phyloP scores from a whole-genome alignment of 2,888 invertebrate genomes.

The Drosophila neotestacea region DNA sequence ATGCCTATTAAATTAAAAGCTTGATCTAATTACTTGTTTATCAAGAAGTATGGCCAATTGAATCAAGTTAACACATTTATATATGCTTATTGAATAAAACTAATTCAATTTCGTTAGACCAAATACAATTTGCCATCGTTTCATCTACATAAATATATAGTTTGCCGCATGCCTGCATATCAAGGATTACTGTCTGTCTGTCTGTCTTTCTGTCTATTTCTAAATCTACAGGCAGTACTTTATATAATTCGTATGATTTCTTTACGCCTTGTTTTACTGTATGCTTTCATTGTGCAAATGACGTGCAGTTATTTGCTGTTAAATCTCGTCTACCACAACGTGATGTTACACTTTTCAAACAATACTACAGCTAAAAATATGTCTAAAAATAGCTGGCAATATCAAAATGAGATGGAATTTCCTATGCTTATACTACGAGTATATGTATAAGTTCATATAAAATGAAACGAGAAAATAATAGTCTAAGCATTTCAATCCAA shows the following conservation, averaged over 20 bases:
- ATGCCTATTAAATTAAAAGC: not conserved
- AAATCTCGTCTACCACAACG: slow-evolving; percentile 52
- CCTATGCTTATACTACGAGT: slow-evolving; percentile 6
- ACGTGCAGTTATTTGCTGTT: slow-evolving; percentile 65
- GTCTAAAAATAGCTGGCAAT: slow-evolving; percentile 63
- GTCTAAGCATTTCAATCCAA: slow-evolving; percentile 4
- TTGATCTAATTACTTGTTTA: slow-evolving; percentile 1
- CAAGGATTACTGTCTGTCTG: slow-evolving; percentile 37
- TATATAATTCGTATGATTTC: slow-evolving; percentile 6
- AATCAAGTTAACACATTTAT: not conserved
- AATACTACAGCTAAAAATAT: slow-evolving; percentile 43
- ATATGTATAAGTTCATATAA: slow-evolving; percentile 7
- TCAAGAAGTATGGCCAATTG: not conserved
- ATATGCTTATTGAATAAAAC: slow-evolving; percentile 3
- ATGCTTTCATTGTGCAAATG: slow-evolving; percentile 53
- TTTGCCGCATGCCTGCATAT: slow-evolving; percentile 67
- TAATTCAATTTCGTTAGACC: slow-evolving; percentile 19
- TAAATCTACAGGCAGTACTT: slow-evolving; percentile 21
- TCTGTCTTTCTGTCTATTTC: not conserved
- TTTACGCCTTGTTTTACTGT: slow-evolving; percentile 35
- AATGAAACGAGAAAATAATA: slow-evolving; percentile 30
- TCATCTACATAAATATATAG: slow-evolving; percentile 8
- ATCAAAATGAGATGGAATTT: slow-evolving; percentile 60
- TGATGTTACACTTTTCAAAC: slow-evolving; percentile 56
- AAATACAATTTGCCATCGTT: slow-evolving; percentile 54